Evolutionary conservation across 2,797 vertebrate species (phyloP), one percentile per base, ranked within the genome.

Genomic region (Falco cherrug): DNA sequence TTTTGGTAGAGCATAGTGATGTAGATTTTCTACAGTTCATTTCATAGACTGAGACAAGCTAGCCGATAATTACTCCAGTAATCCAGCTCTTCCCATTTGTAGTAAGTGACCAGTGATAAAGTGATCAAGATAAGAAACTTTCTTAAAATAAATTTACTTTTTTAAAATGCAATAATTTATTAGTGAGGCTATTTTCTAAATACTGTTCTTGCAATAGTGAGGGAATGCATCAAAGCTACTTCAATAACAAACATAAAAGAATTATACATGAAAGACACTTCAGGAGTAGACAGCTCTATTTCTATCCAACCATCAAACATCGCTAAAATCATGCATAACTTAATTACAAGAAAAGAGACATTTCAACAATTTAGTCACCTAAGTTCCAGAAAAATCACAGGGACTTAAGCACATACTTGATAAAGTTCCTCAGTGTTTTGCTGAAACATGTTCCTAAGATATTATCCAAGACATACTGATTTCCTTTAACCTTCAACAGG

Each of bases 381-480:
- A 61, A 43, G n/a, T 68, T 50, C 65, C n/a, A 71, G 37, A 70
- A 53, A 53, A 75, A 11, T 67, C 24, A 53, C 0, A 0, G 10
- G 9, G 22, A 53, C n/a, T 57, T 31, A 75, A 70, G 5, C 11
- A 57, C 5, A 13, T 11, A 3, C 29, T 47, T 60, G 21, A 74
- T 51, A 25, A 78, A 35, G 4, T 33, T 73, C 12, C 28, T 53
- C 29, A 35, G 8, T 3, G 1, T 68, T 76, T 39, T 54, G 4
- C 28, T 84, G 60, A 31, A 61, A 26, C 3, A 61, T 6, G 4
- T 74, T 85, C 12, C 16, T 76, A 20, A 12, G 16, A 6, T 37
- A 37, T 31, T 9, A 70, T 39, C 26, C 31, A 81, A 67, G 47
- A 33, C 11, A n/a, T 6, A 48, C 2, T 5, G 4, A n/a, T 48